phyloP scores from a whole-genome alignment of 2,888 invertebrate genomes.

The Thyatira batis region DNA sequence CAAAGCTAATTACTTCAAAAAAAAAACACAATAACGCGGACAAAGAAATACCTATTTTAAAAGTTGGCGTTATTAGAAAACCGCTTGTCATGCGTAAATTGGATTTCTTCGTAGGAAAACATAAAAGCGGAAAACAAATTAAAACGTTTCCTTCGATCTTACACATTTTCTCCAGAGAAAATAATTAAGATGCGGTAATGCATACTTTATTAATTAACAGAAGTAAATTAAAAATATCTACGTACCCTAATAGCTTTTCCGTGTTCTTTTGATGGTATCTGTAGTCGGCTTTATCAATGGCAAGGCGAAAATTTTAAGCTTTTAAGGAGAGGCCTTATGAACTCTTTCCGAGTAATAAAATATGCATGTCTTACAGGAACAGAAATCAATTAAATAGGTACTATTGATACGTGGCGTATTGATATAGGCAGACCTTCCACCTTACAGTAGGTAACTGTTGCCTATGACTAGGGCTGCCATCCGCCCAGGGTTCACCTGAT shows the following conservation, averaged over 20 bases:
- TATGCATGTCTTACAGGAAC: too few relatives aligned
- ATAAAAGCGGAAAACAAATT: slow-evolving; percentile 6
- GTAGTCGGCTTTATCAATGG: neutral
- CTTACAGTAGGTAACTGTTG: too few relatives aligned
- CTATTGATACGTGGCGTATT: too few relatives aligned
- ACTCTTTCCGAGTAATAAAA: too few relatives aligned
- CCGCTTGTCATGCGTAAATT: slow-evolving; percentile 9
- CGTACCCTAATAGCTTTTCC: neutral
- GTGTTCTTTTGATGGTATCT: neutral
- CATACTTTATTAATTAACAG: slow-evolving; percentile 12
- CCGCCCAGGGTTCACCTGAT: too few relatives aligned
- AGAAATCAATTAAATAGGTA: too few relatives aligned
- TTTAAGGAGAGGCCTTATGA: too few relatives aligned
- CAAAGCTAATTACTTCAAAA: neutral
- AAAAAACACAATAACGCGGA: neutral
- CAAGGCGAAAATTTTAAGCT: too few relatives aligned
- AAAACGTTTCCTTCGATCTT: slow-evolving; percentile 8
- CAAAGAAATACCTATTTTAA: neutral
- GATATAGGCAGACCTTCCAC: too few relatives aligned
- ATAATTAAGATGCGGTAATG: slow-evolving; percentile 12
- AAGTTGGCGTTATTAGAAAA: slow-evolving; percentile 1
- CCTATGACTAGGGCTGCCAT: too few relatives aligned
- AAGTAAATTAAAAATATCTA: slow-evolving; percentile 17
- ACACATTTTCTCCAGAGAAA: slow-evolving; percentile 6
- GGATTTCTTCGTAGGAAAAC: slow-evolving; percentile 8